phyloP scores from a whole-genome alignment of 2,113 vertebrate genomes.

The Amphilophus citrinellus region DNA sequence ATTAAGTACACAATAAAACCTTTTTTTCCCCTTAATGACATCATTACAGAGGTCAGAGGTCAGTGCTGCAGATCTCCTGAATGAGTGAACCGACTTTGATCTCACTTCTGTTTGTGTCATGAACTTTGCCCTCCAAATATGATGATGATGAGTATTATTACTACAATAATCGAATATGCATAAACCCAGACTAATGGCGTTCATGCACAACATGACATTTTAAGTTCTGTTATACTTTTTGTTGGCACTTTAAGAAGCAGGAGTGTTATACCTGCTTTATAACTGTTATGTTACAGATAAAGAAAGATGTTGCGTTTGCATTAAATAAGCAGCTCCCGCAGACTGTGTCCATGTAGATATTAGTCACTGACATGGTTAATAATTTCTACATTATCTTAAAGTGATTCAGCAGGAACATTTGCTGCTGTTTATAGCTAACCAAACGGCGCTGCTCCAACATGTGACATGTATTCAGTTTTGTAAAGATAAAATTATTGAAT shows the following conservation, averaged over 20 bases:
- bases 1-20: conserved; percentile 17
- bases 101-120: conserved; percentile 41
- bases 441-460: neutral
- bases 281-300: neutral
- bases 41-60: conserved; percentile 29
- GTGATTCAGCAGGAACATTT: neutral
- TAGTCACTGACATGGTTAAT: neutral
- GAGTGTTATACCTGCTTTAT: neutral
- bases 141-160: conserved; percentile 39
- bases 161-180: neutral
- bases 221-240: neutral
- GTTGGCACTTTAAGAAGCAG: neutral
- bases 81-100: conserved; percentile 46
- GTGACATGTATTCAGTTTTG: neutral
- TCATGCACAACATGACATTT: neutral
- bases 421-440: conserved; percentile 1
- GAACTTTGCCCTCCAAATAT: conserved; percentile 38
- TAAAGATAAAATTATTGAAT: conserved; percentile 1
- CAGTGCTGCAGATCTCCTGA: conserved; percentile 27
- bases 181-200: neutral
- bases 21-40: conserved; percentile 10
- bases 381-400: neutral
- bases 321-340: neutral
- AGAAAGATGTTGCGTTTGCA: neutral
- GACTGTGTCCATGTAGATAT: neutral